Percentiles rank a stretch among this genome's conserved stretches.
These are phyloP conservation scores for Magallana nippona DNA, from an alignment of 2,888 invertebrate genomes.

Conservation along the genomic window DNA sequence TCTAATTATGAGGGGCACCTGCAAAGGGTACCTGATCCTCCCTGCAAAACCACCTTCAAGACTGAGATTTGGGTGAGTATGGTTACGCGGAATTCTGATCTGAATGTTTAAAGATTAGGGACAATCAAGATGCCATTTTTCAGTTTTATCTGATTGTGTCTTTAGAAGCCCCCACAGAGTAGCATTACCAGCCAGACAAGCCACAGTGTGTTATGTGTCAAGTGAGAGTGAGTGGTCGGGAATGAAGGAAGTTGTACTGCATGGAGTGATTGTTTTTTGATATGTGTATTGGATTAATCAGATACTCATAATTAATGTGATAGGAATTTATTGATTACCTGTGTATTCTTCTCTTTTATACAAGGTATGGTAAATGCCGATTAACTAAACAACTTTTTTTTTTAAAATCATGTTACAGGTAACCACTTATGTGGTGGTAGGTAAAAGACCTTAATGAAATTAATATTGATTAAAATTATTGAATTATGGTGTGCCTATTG, in stretches of 20 bases:
- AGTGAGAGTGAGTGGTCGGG: not conserved
- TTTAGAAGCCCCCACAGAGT: constrained; percentile 2
- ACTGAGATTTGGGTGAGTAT: not conserved
- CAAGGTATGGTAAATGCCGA: not conserved
- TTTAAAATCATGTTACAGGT: too few species aligned
- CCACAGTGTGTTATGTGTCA: not conserved
- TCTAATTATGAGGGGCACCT: constrained; percentile 25
- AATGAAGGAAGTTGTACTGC: not conserved
- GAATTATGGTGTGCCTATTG: too few species aligned
- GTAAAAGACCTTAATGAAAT: too few species aligned
- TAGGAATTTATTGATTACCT: not conserved
- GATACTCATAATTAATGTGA: constrained; percentile 16
- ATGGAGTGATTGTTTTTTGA: not conserved
- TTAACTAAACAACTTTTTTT: too few species aligned
- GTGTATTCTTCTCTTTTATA: not conserved
- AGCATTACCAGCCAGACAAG: not conserved
- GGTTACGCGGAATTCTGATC: not conserved
- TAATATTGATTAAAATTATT: too few species aligned
- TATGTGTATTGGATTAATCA: constrained; percentile 28
- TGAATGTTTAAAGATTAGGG: constrained; percentile 14
- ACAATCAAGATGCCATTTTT: constrained; percentile 27
- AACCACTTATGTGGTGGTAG: too few species aligned
- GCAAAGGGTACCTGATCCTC: constrained; percentile 8
- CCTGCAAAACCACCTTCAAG: not conserved
- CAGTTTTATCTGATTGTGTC: constrained; percentile 2